These are phyloP conservation scores for Margarornis squamiger DNA, from an alignment of 2,797 vertebrate genomes.

Conservation along the genomic window DNA sequence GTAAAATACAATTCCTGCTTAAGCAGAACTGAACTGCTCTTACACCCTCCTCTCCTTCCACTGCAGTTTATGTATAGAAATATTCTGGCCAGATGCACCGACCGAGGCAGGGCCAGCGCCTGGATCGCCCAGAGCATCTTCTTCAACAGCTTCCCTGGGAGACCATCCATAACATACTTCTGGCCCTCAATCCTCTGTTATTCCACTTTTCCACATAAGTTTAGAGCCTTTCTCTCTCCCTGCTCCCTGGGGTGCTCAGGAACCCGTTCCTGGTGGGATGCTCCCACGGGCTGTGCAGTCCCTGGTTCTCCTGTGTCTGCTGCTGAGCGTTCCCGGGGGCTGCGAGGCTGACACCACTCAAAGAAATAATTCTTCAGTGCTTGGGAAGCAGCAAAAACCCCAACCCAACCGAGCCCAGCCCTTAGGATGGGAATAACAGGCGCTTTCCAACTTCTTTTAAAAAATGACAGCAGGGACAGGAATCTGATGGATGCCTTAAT, in stretches of 20 bases:
- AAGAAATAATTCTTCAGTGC: not conserved
- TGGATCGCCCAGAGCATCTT: not conserved
- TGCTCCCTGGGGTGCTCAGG: not conserved
- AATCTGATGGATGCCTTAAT: constrained; percentile 1
- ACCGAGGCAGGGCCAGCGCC: not conserved
- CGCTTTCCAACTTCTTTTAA: not conserved
- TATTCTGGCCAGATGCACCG: fast-evolving
- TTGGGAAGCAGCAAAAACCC: not conserved
- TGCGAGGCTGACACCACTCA: not conserved
- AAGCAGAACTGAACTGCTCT: not conserved
- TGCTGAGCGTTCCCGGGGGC: not conserved
- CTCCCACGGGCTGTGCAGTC: not conserved
- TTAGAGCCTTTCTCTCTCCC: not conserved
- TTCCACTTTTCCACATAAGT: fast-evolving
- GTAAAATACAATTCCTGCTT: not conserved
- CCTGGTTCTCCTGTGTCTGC: not conserved
- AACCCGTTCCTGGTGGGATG: fast-evolving
- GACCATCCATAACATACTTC: fast-evolving
- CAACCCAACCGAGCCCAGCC: not conserved
- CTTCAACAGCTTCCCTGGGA: not conserved
- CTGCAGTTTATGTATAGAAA: not conserved
- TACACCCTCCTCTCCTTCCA: not conserved
- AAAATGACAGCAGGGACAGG: not conserved
- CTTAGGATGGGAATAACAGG: not conserved
- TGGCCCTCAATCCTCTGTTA: not conserved